Percentiles rank a stretch among this genome's conserved stretches.
Conservation (phyloP, 2,797 vertebrate species). For the Capromys pilorides region DNA sequence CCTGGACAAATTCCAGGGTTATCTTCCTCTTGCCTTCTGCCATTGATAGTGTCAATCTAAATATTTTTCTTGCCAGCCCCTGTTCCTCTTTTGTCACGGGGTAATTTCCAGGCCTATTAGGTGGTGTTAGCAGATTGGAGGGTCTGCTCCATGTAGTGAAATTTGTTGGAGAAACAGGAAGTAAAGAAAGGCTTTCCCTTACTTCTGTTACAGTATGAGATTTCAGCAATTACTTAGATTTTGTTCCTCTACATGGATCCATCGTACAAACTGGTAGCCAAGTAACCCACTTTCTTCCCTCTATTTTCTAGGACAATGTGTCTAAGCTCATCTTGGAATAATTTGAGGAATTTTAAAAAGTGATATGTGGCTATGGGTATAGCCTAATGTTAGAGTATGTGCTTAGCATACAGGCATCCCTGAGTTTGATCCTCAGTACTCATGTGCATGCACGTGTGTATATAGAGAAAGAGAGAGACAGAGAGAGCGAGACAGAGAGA, state of each 20-base stretch:
- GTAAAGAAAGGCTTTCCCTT: neutral
- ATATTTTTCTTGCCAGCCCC: neutral
- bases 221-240: conserved; percentile 2
- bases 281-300: neutral
- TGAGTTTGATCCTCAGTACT: neutral
- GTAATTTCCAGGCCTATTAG: neutral
- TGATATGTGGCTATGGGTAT: neutral
- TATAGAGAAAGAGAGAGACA: too few species aligned
- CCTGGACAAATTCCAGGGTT: conserved; percentile 87
- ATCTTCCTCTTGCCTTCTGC: conserved; percentile 76
- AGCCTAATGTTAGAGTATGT: neutral
- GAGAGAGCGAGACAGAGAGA: too few species aligned
- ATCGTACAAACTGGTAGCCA: neutral
- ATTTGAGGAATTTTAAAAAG: conserved; percentile 10
- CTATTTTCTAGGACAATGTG: neutral
- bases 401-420: neutral
- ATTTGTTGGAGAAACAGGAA: neutral
- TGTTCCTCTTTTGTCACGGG: neutral
- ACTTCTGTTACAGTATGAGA: neutral
- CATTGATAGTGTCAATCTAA: neutral
- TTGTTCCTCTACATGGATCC: neutral
- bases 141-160: neutral
- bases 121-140: neutral
- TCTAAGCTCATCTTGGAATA: conserved; percentile 9
- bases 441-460: neutral